Base-by-base conservation (phyloP, 2,888 invertebrate genomes). In the Pandemis cinnamomeana region DNA sequence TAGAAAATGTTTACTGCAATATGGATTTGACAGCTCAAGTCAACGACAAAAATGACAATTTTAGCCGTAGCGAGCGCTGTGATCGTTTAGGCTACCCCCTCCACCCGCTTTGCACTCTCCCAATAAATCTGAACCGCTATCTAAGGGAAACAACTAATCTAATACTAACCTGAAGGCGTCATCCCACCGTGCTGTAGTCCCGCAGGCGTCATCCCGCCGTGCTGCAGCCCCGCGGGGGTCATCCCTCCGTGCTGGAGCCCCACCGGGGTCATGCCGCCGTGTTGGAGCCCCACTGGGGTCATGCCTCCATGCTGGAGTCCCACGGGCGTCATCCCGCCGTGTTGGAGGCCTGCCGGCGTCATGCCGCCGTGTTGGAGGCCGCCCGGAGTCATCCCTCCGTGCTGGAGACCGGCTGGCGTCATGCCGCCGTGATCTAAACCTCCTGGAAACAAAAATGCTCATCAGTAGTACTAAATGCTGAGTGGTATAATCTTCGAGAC, bases 241-340 rank as follows among this genome's bases (percentile, higher is more conserved):
- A 81, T 75, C 7, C 87, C 85, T 41, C 87, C 90, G 71, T 91
- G 88, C 68, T 86, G 87, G 8, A 91, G 76, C 5, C 86, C 89
- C 0, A 81, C 86, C 0, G 88, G 86, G 7, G 82, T 80, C 69
- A 78, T 78, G 10, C 77, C 77, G 42, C 79, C 78, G 71, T 83
- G 84, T 66, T 82, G 80, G 36, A 87, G 72, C 13, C 86, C 75
- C 10, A 81, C 86, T 20, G 89, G 87, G 15, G 87, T 89, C 83
- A 90, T 83, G 0, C 85, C 87, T 13, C 94, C 87, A 58, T 91
- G 92, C 44, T 87, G 87, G 15, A 94, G 79, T 0, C 85, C 87
- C 1, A 87, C 89, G 0, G 89, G 89, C 3, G 89, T 89, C 74
- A 91, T 82, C 0, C 94, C 91, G 0, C 92, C 94, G 74, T 86